phyloP scores from a whole-genome alignment of 1,140 invertebrate genomes.

The Scylla paramamosain region DNA sequence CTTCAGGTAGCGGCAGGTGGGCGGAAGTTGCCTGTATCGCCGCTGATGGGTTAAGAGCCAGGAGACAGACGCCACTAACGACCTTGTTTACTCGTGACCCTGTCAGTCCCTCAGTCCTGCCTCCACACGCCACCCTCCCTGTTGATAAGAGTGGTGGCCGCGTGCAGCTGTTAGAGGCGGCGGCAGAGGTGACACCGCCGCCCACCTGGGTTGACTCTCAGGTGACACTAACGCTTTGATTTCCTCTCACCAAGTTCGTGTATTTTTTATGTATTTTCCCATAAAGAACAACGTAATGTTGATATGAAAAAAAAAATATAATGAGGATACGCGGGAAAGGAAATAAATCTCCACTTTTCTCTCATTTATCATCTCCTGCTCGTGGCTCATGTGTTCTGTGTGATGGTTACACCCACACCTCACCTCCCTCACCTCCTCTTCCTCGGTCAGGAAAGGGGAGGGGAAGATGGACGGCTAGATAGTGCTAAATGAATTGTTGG shows the following conservation, averaged over 20 bases:
- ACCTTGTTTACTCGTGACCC: conserved; percentile 67
- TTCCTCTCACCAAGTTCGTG: not conserved
- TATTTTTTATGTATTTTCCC: not conserved
- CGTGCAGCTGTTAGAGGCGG: not conserved
- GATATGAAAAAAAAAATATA: not conserved
- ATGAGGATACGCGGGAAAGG: not conserved
- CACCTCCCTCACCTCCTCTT: not conserved
- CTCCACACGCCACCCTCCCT: conserved; percentile 21
- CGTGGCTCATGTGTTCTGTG: not conserved
- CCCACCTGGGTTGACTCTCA: not conserved
- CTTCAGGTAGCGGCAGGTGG: conserved; percentile 51
- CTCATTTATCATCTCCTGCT: not conserved
- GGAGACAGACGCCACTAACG: conserved; percentile 55
- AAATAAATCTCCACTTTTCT: not conserved
- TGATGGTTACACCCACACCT: not conserved
- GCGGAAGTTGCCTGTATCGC: conserved; percentile 41
- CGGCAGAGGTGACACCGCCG: no score
- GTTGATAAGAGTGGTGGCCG: not conserved
- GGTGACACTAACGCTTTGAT: not conserved
- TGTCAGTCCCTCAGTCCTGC: not conserved
- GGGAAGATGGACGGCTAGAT: conserved; percentile 32
- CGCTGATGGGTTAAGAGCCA: conserved; percentile 26
- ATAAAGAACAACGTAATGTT: not conserved
- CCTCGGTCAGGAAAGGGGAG: conserved; percentile 22
- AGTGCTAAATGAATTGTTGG: conserved; percentile 44